Evolutionary conservation across 2,113 vertebrate genomes (phyloP), one percentile per base, ranked within the genome.

Genomic region (Oncorhynchus masou): DNA sequence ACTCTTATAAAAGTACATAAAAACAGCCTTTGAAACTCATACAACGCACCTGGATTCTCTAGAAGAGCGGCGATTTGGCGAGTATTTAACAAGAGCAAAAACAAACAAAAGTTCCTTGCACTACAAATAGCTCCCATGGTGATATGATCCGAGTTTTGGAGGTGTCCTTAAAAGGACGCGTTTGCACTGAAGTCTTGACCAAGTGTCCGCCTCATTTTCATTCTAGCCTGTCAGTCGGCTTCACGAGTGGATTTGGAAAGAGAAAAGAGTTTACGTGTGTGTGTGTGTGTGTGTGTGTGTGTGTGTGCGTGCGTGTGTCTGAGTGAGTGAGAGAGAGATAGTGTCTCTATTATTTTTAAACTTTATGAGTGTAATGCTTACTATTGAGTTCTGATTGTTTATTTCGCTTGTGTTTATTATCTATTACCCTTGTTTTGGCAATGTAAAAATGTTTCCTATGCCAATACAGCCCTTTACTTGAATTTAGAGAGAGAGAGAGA

Each of bases 61-160:
- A 88, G 85, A 85, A 90, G 89, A 76, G 90, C 90, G 66, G 87
- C 79, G 89, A 89, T 93, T 90, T 92, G 92, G 85, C 88, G 88
- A 88, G 88, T 92, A 86, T 93, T 92, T 92, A 94, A 93, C 91
- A 95, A 85, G 90, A 94, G 92, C 87, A 94, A 90, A 91, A 93
- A 91, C 91, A 94, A 92, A 93, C 92, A 93, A 60, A 93, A 88
- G 90, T 91, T 85, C 86, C 85, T 86, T 71, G 88, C 84, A 84
- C 88, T 88, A 87, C 93, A 88, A 91, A 92, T 65, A 91, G 88
- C 89, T 91, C 91, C 92, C 94, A 95, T 95, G 88, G 92, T 90
- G 93, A 92, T 89, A 88, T 78, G 85, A 90, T 91, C 88, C 89
- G 84, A 88, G 87, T 89, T 86, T 86, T 90, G 87, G 85, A 90